Base-by-base conservation (phyloP, 2,888 invertebrate species). In the Drosophila hamatofila region DNA sequence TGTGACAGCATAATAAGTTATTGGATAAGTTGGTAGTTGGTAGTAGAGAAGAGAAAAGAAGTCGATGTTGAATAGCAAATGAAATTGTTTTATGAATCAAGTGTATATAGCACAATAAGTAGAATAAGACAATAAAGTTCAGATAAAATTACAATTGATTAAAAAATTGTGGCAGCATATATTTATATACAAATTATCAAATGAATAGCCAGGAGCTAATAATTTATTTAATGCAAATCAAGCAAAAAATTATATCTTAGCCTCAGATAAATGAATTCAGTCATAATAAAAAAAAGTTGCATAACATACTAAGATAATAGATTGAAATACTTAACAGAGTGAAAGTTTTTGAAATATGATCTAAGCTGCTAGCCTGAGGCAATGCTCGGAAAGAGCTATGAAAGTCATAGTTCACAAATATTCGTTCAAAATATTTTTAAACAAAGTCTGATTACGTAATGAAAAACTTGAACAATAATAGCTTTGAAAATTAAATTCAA, bases 1-100 rank as follows among this genome's bases (percentile, higher is more conserved):
- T 25, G 49, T 35, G 52, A 18, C 30, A 21, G 49, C 18, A 33
- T 18, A 16, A 39, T 65, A n/a, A 49, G 11, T n/a, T 35, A 65
- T 42, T 42, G n/a, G 12, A 42, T 35, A 63, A 49, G 11, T 12
- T 37, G 42, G n/a, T 5, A 21, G 41, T 30, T 51, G 7, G 14
- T n/a, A 6, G 33, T n/a, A 6, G 33, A 3, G n/a, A 51, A 21
- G 49, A 44, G 2, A 42, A 7, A 39, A 39, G 39, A 39, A 39
- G 39, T 8, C 39, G n/a, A n/a, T 37, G n/a, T 0, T 35, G 25
- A 14, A 30, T 30, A 2, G 30, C 30, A 9, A 11, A 11, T 8
- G 7, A 25, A 49, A 33, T 12, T 21, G 21, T n/a, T 18, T 16
- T 16, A 27, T 48, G 12, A 7, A 30, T 27, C 16, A 12, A 21